Evolutionary conservation across 2,797 vertebrate genomes (phyloP).

Genomic region (Champsocephalus esox): DNA sequence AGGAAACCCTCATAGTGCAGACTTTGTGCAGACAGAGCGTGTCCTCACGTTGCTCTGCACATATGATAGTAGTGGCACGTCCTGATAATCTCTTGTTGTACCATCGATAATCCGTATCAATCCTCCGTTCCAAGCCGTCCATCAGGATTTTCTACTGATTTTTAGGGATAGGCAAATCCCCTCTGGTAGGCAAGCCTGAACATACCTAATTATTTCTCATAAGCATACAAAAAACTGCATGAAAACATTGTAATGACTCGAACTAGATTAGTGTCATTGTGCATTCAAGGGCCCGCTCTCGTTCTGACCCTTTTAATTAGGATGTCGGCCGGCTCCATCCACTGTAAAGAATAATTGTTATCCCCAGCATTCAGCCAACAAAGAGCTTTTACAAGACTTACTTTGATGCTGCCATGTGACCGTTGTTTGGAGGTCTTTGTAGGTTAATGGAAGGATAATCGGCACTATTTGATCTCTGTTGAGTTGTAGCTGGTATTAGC

Average conservation of each 20-base stretch:
- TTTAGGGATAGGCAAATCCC: slow-evolving; percentile 51
- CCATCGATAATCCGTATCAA: slow-evolving; percentile 48
- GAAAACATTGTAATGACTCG: slow-evolving; percentile 54
- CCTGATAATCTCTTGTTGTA: slow-evolving; percentile 48
- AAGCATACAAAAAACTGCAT: slow-evolving; percentile 51
- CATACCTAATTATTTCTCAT: slow-evolving; percentile 62
- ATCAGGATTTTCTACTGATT: slow-evolving; percentile 60
- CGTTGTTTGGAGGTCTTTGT: slow-evolving; percentile 69
- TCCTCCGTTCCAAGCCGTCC: slow-evolving; percentile 52
- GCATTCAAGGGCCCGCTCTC: slow-evolving; percentile 65
- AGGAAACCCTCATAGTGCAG: slow-evolving; percentile 4
- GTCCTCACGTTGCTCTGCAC: slow-evolving; percentile 16
- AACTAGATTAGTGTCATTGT: slow-evolving; percentile 66
- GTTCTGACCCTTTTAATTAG: slow-evolving; percentile 70
- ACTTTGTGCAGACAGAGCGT: slow-evolving; percentile 25
- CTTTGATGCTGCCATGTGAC: slow-evolving; percentile 78
- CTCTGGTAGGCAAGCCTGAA: slow-evolving; percentile 49
- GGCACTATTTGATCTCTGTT: slow-evolving; percentile 65
- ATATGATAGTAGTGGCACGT: slow-evolving; percentile 14
- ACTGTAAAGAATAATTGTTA: slow-evolving; percentile 75
- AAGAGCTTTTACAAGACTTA: slow-evolving; percentile 70
- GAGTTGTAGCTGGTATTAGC: slow-evolving; percentile 54
- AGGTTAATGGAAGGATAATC: slow-evolving; percentile 81
- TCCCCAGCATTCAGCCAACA: slow-evolving; percentile 73
- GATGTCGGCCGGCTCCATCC: slow-evolving; percentile 62